These are phyloP conservation scores for Trachelus tabidus DNA, from an alignment of 2,888 invertebrate species.

Conservation along the genomic window DNA sequence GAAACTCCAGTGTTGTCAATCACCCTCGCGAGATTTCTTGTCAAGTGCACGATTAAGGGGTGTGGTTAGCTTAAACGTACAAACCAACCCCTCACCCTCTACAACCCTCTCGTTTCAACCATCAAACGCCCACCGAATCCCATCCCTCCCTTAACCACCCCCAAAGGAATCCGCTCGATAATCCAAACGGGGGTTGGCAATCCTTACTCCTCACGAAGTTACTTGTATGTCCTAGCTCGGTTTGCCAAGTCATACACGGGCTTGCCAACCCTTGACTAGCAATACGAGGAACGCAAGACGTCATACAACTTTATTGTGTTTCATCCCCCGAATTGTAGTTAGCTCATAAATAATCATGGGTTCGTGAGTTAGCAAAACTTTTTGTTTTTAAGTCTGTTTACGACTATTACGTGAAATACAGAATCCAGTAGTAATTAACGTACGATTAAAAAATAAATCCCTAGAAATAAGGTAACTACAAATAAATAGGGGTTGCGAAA, in stretches of 20 bases:
- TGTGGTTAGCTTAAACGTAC: constrained; percentile 1
- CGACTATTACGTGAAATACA: neutral
- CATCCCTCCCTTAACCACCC: neutral
- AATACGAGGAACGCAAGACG: neutral
- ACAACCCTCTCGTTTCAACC: neutral
- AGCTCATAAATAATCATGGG: neutral
- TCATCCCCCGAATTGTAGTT: neutral
- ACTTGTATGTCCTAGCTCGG: neutral
- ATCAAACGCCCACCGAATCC: neutral
- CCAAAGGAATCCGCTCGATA: constrained; percentile 4
- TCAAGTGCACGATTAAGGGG: constrained; percentile 4
- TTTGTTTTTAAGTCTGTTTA: neutral
- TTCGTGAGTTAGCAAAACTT: neutral
- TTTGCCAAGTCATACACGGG: neutral
- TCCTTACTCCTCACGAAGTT: neutral
- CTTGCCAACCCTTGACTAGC: neutral
- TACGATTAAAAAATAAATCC: too few relatives aligned
- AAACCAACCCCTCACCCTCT: neutral
- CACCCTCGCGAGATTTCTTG: neutral
- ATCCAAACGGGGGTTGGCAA: constrained; percentile 1
- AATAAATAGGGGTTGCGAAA: neutral
- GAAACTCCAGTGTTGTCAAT: neutral
- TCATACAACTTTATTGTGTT: neutral
- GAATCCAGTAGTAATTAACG: neutral
- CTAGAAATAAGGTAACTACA: neutral